These are phyloP conservation scores for Leptinotarsa lineolata DNA, from an alignment of 1,140 invertebrate species.

Conservation along the genomic window DNA sequence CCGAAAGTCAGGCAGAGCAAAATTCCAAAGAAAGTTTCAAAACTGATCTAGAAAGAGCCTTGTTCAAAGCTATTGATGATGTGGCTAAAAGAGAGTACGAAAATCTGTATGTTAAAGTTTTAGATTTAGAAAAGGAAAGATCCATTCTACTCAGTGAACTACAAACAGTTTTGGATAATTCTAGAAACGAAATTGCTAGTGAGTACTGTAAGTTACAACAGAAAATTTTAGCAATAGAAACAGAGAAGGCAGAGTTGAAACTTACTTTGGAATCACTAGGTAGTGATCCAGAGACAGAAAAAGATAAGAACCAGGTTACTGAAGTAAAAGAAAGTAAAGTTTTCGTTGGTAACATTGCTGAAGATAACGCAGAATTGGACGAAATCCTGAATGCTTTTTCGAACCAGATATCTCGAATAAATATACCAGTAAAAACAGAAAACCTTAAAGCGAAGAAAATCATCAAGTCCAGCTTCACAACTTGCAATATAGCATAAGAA, in stretches of 20 bases:
- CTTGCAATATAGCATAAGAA: slow-evolving; percentile 5
- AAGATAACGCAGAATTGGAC: slow-evolving; percentile 26
- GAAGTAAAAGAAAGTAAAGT: not conserved
- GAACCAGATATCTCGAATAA: slow-evolving; percentile 23
- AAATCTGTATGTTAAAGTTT: slow-evolving; percentile 32
- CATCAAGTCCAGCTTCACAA: not conserved
- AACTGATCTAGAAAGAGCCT: slow-evolving; percentile 27
- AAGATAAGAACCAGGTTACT: not conserved
- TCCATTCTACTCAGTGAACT: slow-evolving; percentile 34
- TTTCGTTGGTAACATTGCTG: not conserved
- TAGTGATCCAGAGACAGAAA: not conserved
- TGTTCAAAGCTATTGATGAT: slow-evolving; percentile 7
- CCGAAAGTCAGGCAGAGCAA: slow-evolving; percentile 8
- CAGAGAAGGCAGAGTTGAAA: slow-evolving; percentile 27
- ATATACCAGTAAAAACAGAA: slow-evolving; percentile 17
- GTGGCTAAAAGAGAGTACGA: slow-evolving; percentile 31
- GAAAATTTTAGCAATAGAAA: slow-evolving; percentile 35
- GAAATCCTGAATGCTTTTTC: slow-evolving; percentile 37
- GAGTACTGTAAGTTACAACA: slow-evolving; percentile 35
- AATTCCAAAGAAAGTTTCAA: slow-evolving; percentile 16
- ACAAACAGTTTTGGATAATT: slow-evolving; percentile 33
- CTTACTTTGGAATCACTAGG: not conserved
- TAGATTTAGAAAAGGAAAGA: slow-evolving; percentile 38
- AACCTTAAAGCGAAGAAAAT: not conserved
- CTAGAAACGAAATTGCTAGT: slow-evolving; percentile 36